These are phyloP conservation scores for Zygaena filipendulae DNA, from an alignment of 2,888 invertebrate genomes.

Conservation along the genomic window DNA sequence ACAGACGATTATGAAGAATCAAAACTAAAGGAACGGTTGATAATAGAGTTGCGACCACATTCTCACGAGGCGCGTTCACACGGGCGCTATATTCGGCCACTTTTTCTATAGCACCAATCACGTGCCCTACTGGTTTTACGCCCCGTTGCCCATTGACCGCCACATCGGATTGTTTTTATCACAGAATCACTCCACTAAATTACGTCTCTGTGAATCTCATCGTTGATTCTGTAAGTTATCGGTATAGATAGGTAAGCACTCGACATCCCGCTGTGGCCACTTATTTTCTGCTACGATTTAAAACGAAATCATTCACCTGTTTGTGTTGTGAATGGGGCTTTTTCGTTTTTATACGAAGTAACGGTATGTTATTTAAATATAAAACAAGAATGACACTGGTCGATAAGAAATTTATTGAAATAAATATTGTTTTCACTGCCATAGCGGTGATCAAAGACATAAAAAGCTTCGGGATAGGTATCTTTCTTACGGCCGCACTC, in stretches of 20 bases:
- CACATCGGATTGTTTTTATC: slow-evolving; percentile 24
- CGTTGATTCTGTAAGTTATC: too few species aligned
- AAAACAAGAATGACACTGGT: too few species aligned
- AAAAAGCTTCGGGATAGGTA: too few species aligned
- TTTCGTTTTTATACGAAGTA: too few species aligned
- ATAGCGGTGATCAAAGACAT: too few species aligned
- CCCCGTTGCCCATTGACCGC: slow-evolving; percentile 36
- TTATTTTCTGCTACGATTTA: not conserved
- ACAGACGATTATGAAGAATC: too few species aligned
- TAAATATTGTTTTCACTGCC: too few species aligned
- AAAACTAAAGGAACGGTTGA: too few species aligned
- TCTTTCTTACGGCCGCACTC: too few species aligned
- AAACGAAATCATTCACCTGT: slow-evolving; percentile 2
- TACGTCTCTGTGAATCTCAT: slow-evolving; percentile 23
- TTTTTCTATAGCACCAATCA: too few species aligned
- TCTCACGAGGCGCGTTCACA: slow-evolving; percentile 52
- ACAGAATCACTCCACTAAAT: slow-evolving; percentile 23
- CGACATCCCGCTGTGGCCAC: not conserved
- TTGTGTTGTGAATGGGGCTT: not conserved
- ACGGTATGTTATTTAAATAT: too few species aligned
- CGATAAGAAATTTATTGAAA: too few species aligned
- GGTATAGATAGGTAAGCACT: slow-evolving; percentile 3
- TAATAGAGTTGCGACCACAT: slow-evolving; percentile 32
- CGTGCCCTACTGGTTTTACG: slow-evolving; percentile 53
- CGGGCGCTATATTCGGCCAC: slow-evolving; percentile 34